These are phyloP conservation scores for Cepaea hortensis DNA, from an alignment of 2,888 invertebrate species.

Conservation along the genomic window DNA sequence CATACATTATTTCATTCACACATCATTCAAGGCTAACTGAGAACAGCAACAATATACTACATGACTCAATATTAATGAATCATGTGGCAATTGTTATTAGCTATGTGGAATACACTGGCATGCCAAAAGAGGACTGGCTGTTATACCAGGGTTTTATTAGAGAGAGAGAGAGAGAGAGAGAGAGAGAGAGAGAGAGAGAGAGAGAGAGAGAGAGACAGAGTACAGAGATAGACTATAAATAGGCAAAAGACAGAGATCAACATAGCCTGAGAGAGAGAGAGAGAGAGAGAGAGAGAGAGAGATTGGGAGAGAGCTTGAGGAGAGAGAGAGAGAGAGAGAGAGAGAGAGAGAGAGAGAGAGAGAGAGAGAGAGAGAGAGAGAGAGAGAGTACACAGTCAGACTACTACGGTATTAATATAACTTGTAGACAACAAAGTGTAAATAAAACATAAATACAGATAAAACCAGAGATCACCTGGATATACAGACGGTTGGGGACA, in stretches of 20 bases:
- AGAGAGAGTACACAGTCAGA: neutral
- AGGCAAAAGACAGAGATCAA: neutral
- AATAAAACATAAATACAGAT: neutral
- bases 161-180: neutral
- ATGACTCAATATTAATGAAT: neutral
- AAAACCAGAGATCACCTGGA: neutral
- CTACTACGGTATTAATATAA: no score
- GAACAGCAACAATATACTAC: no score
- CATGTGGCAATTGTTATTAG: neutral
- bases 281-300: neutral
- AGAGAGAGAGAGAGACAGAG: neutral
- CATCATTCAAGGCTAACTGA: no score
- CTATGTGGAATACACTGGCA: neutral
- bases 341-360: conserved; percentile 1
- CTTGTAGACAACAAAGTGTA: neutral
- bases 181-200: neutral
- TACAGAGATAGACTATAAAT: neutral
- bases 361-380: conserved; percentile 1
- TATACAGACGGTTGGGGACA: neutral
- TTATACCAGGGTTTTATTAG: no score
- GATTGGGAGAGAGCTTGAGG: neutral
- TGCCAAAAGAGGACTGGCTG: no score
- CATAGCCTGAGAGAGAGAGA: neutral
- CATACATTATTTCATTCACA: no score
- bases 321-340: neutral